A percentile compares a stretch with the other conserved stretches of the same genome.
These are phyloP conservation scores for Tachycineta bicolor DNA, from an alignment of 2,113 vertebrate species.

Conservation along the genomic window DNA sequence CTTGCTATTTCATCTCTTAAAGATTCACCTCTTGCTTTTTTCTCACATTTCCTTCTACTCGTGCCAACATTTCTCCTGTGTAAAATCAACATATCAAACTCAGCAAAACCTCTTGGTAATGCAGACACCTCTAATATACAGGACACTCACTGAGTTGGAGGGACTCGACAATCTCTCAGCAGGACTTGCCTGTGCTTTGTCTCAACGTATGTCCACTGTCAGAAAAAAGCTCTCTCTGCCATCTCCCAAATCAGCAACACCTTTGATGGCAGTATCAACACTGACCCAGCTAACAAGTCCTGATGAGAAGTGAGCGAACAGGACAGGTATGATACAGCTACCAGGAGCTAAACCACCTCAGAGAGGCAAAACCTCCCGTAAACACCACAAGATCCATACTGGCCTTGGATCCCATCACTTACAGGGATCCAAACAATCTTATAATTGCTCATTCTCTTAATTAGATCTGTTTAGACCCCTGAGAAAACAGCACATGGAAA, in stretches of 20 bases:
- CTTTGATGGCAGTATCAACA: fast-evolving
- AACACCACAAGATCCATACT: background rate
- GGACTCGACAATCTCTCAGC: background rate
- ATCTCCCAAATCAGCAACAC: background rate
- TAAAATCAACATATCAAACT: background rate
- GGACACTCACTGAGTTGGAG: background rate
- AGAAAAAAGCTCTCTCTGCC: background rate
- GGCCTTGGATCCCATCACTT: background rate
- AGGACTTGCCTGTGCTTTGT: background rate
- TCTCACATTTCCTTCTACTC: background rate
- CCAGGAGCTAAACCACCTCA: background rate
- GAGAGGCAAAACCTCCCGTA: background rate
- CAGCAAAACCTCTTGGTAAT: background rate
- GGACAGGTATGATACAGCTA: background rate
- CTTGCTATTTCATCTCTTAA: background rate
- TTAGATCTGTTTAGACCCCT: background rate
- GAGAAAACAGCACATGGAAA: background rate
- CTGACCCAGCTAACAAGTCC: background rate
- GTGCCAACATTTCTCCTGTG: background rate
- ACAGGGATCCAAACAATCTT: background rate
- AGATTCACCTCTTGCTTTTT: background rate
- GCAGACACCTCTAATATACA: background rate
- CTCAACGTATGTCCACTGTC: background rate
- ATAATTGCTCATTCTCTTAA: background rate
- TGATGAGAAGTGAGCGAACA: background rate